Base-by-base conservation (phyloP, 2,113 vertebrate genomes). In the Oreocharis arfaki region DNA sequence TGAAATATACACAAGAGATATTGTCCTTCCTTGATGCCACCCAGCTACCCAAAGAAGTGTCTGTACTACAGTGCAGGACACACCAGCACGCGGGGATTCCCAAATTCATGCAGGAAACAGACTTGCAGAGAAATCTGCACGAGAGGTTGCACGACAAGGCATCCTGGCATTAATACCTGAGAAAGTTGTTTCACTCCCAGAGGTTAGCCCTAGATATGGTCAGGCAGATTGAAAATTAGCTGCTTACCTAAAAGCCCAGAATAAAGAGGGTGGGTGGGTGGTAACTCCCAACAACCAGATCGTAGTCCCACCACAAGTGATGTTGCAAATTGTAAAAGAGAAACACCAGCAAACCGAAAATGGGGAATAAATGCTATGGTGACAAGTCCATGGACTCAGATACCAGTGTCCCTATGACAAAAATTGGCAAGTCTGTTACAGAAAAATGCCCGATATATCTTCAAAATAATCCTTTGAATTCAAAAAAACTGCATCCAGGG, bases 51-150 rank as follows among this genome's bases (percentile, higher is more conserved):
- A 53, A 30, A 55, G 49, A 46, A 84, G n/a, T 33, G 42, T 11
- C 49, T 73, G 57, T 37, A 17, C 57, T 37, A 11, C 39, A 63
- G 17, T 46, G 33, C 57, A 63, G 33, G 17, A 22, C 68, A 55
- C 22, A 33, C 22, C 39, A 73, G 22, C n/a, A n/a, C 0, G 0
- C 46, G 22, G 22, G 22, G 17, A 46, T 33, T 64, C 49, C 39
- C 57, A 47, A 37, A 53, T 55, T 39, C 27, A 39, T 46, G 33
- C 22, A 44, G 39, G 33, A 84, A 73, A 63, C 16, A 53, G 11
- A 53, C 22, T 33, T 46, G 57, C 33, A 53, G 57, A 73, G 46
- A 53, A 63, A 73, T 27, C 33, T 73, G 47, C 14, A 39, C 17
- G 11, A 73, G 68, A 39, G 68, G 28, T 55, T 84, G 49, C 49